Percentiles rank a stretch among this genome's conserved stretches.
Evolutionary conservation across 1,140 invertebrate species (phyloP).

Genomic region (Saccostrea cuccullata): DNA sequence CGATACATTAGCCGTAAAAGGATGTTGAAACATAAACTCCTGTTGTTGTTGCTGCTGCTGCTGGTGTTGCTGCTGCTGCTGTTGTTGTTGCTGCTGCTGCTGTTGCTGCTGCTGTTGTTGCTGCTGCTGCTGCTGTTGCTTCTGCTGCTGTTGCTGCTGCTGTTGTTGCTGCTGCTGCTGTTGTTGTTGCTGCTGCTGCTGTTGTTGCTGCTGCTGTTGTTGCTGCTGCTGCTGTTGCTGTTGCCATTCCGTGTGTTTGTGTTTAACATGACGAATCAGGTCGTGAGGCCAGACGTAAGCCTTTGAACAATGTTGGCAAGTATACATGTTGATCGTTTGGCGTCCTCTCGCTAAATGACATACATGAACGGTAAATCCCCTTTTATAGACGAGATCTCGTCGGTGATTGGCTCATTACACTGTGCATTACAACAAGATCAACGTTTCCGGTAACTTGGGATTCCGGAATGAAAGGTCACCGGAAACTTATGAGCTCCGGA

Average conservation of each 20-base stretch:
- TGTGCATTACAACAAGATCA: too few species aligned
- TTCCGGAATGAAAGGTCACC: too few species aligned
- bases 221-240: not conserved
- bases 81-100: not conserved
- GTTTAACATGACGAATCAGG: not conserved
- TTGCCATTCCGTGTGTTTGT: not conserved
- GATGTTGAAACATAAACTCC: not conserved
- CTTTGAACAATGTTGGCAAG: not conserved
- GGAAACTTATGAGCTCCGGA: too few species aligned
- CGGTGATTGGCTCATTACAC: not conserved
- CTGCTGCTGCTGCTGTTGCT: too few species aligned
- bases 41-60: too few species aligned
- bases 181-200: too few species aligned
- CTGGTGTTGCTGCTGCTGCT: too few species aligned
- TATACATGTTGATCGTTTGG: conserved; percentile 4
- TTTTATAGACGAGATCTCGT: conserved; percentile 22
- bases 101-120: not conserved
- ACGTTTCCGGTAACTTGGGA: too few species aligned
- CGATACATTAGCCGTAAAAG: conserved; percentile 21
- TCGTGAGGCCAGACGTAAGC: conserved; percentile 18
- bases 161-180: not conserved
- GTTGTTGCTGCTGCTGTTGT: not conserved
- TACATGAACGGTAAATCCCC: not conserved
- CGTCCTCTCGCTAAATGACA: conserved; percentile 5
- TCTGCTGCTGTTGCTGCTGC: too few species aligned